Percentiles rank a stretch among this genome's conserved stretches.
These are phyloP conservation scores for Bostrychus sinensis DNA, from an alignment of 2,113 vertebrate genomes.

Conservation along the genomic window DNA sequence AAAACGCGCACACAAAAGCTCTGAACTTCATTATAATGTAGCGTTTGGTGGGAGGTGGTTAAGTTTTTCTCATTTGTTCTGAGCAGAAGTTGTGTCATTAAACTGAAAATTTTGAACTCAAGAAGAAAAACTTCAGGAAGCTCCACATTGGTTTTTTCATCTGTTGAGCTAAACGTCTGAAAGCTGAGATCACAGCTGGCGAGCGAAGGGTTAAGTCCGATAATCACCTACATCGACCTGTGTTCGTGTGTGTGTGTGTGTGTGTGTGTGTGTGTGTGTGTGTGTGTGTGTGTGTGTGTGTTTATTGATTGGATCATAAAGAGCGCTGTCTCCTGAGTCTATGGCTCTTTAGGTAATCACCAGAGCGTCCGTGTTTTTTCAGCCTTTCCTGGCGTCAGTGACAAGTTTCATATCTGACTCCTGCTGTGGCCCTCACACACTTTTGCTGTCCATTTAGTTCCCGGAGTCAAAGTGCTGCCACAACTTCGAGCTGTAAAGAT, in stretches of 20 bases:
- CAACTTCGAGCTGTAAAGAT: too few species aligned
- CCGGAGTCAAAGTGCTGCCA: too few species aligned
- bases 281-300: neutral
- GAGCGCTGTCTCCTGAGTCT: neutral
- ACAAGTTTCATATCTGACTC: too few species aligned
- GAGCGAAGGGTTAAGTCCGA: neutral
- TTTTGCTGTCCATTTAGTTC: too few species aligned
- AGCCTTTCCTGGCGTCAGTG: too few species aligned
- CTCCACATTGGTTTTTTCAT: neutral
- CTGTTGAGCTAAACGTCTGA: neutral
- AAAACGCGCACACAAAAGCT: too few species aligned
- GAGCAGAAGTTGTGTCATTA: neutral
- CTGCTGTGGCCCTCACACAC: too few species aligned
- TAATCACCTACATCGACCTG: neutral
- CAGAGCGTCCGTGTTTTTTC: neutral
- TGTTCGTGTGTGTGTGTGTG: neutral
- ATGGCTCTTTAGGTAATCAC: neutral
- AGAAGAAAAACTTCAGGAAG: neutral
- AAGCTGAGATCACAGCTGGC: neutral
- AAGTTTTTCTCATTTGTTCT: too few species aligned
- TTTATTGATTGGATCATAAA: neutral
- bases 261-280: neutral
- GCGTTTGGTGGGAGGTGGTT: too few species aligned
- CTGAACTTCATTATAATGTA: too few species aligned
- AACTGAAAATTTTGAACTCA: neutral